Evolutionary conservation across 1,140 invertebrate species (phyloP).

Genomic region (Probaryconus sp.): DNA sequence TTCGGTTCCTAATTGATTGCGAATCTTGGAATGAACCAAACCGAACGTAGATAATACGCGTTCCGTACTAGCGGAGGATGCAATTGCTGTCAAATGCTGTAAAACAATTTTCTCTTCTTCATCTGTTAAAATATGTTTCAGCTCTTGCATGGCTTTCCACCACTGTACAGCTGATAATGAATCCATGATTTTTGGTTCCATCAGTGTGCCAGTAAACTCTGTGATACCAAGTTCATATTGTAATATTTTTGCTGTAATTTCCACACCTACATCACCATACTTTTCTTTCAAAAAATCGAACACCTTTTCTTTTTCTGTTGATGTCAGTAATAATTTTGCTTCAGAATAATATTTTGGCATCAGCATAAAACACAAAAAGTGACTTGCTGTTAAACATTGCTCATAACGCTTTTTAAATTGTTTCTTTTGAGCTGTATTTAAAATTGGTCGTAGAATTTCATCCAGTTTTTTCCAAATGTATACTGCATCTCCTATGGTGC

Average conservation of each 20-base stretch:
- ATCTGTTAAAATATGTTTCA: constrained; percentile 9
- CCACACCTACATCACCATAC: too few relatives aligned
- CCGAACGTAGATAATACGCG: constrained; percentile 18
- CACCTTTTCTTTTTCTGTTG: too few relatives aligned
- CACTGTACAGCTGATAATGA: constrained; percentile 6
- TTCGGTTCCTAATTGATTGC: constrained; percentile 8
- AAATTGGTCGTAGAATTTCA: neutral
- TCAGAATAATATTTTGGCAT: constrained; percentile 18
- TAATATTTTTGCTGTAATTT: too few relatives aligned
- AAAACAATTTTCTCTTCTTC: constrained; percentile 9
- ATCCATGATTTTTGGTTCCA: neutral
- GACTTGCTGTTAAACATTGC: neutral
- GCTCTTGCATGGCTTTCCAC: constrained; percentile 14
- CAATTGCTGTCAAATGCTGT: constrained; percentile 15
- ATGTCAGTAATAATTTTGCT: neutral
- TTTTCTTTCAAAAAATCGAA: too few relatives aligned
- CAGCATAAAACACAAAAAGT: constrained; percentile 17
- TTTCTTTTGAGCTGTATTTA: constrained; percentile 16
- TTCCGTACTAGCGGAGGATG: constrained; percentile 13
- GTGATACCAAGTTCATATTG: too few relatives aligned
- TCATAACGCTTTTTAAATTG: constrained; percentile 4
- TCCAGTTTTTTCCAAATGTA: constrained; percentile 15
- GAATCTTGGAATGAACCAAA: constrained; percentile 5
- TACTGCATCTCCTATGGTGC: constrained; percentile 20
- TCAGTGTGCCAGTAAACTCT: constrained; percentile 2